phyloP scores from a whole-genome alignment of 2,888 invertebrate genomes.

The Erynnis tages region DNA sequence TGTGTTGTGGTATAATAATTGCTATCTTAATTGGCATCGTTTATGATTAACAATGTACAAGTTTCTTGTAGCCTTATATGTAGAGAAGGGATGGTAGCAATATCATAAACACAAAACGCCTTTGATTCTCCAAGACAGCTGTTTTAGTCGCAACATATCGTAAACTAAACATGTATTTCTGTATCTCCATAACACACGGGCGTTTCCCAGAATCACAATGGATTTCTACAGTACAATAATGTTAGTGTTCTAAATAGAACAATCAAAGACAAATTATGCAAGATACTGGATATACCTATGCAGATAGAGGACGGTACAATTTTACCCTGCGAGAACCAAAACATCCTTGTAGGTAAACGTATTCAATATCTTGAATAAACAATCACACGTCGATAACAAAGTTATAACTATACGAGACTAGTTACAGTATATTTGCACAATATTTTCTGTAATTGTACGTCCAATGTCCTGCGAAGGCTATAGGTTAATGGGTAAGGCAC shows the following conservation, averaged over 20 bases:
- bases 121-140: too few relatives aligned
- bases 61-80: too few relatives aligned
- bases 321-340: too few relatives aligned
- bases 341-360: not conserved
- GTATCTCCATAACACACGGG: not conserved
- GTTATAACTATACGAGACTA: conserved; percentile 10
- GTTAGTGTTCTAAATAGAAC: conserved; percentile 1
- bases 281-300: not conserved
- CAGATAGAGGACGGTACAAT: too few relatives aligned
- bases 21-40: too few relatives aligned
- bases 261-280: not conserved
- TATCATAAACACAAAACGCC: too few relatives aligned
- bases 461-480: not conserved
- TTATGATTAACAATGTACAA: too few relatives aligned
- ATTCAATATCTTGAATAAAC: conserved; percentile 6
- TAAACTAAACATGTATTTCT: not conserved
- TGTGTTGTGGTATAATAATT: too few relatives aligned
- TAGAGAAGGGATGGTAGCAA: too few relatives aligned
- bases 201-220: not conserved
- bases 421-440: not conserved
- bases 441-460: conserved; percentile 3
- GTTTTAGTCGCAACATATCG: too few relatives aligned
- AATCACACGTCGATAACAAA: not conserved
- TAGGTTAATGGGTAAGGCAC: not conserved
- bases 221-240: not conserved